Evolutionary conservation across 64 coral and sea anemone genomes (phyloP).

Genomic region (Pocillopora damicornis): DNA sequence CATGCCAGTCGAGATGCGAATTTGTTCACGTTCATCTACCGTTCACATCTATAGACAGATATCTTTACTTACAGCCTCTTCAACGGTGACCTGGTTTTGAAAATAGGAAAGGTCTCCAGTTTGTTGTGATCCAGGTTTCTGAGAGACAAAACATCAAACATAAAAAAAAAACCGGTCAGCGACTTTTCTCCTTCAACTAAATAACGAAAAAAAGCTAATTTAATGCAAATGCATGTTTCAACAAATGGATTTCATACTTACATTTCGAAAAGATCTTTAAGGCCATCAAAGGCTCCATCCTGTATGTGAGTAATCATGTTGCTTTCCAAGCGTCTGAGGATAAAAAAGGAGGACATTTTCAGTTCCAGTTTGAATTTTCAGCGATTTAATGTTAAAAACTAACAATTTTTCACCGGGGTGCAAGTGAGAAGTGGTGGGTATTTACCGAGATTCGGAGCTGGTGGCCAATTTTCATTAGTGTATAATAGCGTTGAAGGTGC

Average conservation of each 20-base stretch:
- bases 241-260: slow-evolving; percentile 17
- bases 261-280: slow-evolving; percentile 27
- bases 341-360: background rate
- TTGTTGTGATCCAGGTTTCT: slow-evolving; percentile 42
- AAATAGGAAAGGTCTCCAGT: slow-evolving; percentile 47
- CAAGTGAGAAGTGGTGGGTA: too few relatives aligned
- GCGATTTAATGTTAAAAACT: too few relatives aligned
- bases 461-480: background rate
- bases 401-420: too few relatives aligned
- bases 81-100: slow-evolving; percentile 24
- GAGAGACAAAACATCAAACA: background rate
- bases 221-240: background rate
- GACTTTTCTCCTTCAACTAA: too few relatives aligned
- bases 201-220: background rate
- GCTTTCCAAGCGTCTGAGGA: background rate
- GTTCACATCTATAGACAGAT: background rate
- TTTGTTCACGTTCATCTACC: too few relatives aligned
- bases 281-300: slow-evolving; percentile 55
- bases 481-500: too few relatives aligned
- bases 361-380: too few relatives aligned
- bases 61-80: slow-evolving; percentile 51
- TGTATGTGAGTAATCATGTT: slow-evolving; percentile 18
- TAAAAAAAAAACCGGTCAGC: too few relatives aligned
- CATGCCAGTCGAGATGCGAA: too few relatives aligned
- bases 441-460: too few relatives aligned